Conservation (phyloP, 2,888 invertebrate genomes). For the Argyra leucocephala region DNA sequence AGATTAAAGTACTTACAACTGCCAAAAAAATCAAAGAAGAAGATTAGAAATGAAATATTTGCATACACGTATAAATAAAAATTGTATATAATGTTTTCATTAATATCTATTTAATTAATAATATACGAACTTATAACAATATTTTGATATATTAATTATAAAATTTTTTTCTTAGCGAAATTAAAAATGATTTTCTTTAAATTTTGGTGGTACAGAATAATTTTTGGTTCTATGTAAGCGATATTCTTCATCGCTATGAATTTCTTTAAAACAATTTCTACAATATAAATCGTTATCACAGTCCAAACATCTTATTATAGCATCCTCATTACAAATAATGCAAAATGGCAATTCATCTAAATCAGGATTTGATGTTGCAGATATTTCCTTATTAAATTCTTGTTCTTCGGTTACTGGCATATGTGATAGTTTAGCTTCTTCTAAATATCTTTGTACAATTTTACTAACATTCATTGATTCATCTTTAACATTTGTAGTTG, state of each 20-base stretch:
- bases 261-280: conserved; percentile 60
- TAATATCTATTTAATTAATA: no score
- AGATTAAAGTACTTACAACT: conserved; percentile 43
- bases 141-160: neutral
- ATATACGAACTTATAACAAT: neutral
- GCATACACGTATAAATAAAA: neutral
- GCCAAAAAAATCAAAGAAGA: conserved; percentile 26
- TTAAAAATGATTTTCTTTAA: conserved; percentile 39
- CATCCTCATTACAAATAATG: conserved; percentile 76
- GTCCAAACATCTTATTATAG: conserved; percentile 60
- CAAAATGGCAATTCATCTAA: conserved; percentile 67
- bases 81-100: neutral
- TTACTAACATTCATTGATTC: conserved; percentile 41
- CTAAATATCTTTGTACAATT: conserved; percentile 43
- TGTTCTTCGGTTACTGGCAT: conserved; percentile 41
- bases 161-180: neutral
- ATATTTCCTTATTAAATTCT: conserved; percentile 32
- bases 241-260: conserved; percentile 56
- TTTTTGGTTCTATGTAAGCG: conserved; percentile 33
- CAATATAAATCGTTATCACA: conserved; percentile 78
- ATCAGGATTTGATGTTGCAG: conserved; percentile 29
- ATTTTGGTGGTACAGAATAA: conserved; percentile 35
- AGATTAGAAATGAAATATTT: neutral
- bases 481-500: conserved; percentile 29
- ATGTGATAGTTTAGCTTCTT: conserved; percentile 46